phyloP scores from a whole-genome alignment of 1,140 invertebrate genomes.

The Leptopilina boulardi region DNA sequence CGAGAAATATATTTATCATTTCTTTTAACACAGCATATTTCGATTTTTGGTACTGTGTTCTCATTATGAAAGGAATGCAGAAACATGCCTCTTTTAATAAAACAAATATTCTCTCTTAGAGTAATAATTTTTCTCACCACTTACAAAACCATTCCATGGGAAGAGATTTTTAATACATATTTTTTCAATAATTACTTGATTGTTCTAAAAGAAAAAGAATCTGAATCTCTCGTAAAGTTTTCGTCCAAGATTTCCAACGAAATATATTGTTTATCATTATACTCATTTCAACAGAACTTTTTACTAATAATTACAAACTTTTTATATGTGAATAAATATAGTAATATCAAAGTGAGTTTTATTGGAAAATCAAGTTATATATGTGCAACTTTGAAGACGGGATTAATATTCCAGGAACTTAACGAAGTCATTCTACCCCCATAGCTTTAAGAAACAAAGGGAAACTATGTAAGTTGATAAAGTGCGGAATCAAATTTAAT shows the following conservation, averaged over 20 bases:
- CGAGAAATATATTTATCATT: too few relatives aligned
- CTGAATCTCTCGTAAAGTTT: neutral
- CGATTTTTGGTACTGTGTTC: conserved; percentile 5
- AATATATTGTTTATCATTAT: neutral
- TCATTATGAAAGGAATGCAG: neutral
- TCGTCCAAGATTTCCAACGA: neutral
- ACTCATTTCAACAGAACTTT: neutral
- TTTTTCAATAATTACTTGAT: too few relatives aligned
- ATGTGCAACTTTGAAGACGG: neutral
- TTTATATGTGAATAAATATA: neutral
- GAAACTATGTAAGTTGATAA: conserved; percentile 18
- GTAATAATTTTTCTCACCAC: too few relatives aligned
- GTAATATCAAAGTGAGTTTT: neutral
- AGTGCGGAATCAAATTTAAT: neutral
- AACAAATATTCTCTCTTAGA: neutral
- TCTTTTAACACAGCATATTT: neutral
- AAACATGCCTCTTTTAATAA: neutral
- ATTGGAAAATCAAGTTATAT: neutral
- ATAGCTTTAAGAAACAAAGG: neutral
- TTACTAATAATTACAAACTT: conserved; percentile 7
- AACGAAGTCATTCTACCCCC: neutral
- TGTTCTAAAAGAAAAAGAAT: too few relatives aligned
- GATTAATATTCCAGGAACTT: conserved; percentile 5
- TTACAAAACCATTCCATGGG: too few relatives aligned
- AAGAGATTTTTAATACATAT: too few relatives aligned